Evolutionary conservation across 2,888 invertebrate species (phyloP).

Genomic region (Drosophila greeni): DNA sequence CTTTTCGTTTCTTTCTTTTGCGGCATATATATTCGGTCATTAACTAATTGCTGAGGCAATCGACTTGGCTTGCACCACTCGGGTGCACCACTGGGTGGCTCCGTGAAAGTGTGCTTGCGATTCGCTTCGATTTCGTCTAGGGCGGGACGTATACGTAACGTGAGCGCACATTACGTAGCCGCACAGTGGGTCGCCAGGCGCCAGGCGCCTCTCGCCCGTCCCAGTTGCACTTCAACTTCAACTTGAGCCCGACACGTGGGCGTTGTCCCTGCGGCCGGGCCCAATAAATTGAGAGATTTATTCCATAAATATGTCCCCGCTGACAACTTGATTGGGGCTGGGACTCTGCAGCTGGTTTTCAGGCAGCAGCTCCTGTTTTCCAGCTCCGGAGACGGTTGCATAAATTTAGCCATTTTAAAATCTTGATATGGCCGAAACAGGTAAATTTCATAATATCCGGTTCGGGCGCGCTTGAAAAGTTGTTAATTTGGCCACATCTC

Average conservation of each 20-base stretch:
- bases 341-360: conserved; percentile 26
- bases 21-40: conserved; percentile 72
- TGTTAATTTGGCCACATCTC: conserved; percentile 64
- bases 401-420: conserved; percentile 70
- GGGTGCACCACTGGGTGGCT: conserved; percentile 25
- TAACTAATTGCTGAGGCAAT: conserved; percentile 73
- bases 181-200: conserved; percentile 47
- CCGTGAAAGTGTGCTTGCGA: conserved; percentile 61
- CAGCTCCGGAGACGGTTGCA: conserved; percentile 56
- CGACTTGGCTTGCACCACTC: conserved; percentile 55
- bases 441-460: conserved; percentile 74
- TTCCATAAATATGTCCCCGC: conserved; percentile 54
- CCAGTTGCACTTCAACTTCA: conserved; percentile 65
- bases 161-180: conserved; percentile 59
- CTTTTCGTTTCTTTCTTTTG: conserved; percentile 41
- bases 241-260: conserved; percentile 52
- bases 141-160: conserved; percentile 46
- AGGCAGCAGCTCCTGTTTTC: conserved; percentile 20
- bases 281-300: conserved; percentile 24
- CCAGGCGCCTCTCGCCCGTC: background rate
- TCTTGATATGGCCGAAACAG: conserved; percentile 68
- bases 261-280: conserved; percentile 54
- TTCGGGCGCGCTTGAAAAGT: conserved; percentile 72
- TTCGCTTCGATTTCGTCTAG: conserved; percentile 20
- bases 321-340: conserved; percentile 64